Evolutionary conservation across 2,797 vertebrate genomes (phyloP), one percentile per base, ranked within the genome.

Genomic region (Enteromius mattozi): DNA sequence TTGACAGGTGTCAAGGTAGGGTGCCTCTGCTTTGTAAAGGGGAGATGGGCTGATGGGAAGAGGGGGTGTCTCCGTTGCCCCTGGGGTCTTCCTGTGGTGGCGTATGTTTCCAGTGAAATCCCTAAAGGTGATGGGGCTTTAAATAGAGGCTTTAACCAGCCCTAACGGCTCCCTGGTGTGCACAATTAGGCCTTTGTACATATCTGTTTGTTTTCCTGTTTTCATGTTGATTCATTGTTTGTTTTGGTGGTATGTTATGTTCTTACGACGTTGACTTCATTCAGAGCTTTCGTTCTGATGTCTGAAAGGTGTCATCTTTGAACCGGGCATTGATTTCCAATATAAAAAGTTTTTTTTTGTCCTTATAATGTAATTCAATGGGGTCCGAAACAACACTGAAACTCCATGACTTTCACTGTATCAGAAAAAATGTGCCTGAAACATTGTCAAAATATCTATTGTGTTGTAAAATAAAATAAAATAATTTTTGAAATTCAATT

Each of bases 21-120:
- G 85, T 88, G 87, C 85, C 84, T 88, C 78, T 87, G 37, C 87
- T 89, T 90, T 91, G 88, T 92, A 65, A 87, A 85, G 72, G 79
- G 70, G 37, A 71, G 79, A 83, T 81, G 72, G 86, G 85, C 69
- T 72, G 56, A 59, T 70, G 75, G 79, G 61, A 85, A 75, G 56
- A 86, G 81, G 83, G 80, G 83, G 68, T 82, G 69, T 86, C 79
- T 88, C 86, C 81, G 56, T 56, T 85, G 92, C 90, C 94, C 93
- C 86, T 72, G 78, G 94, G 95, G 93, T 92, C 92, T 95, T 95
- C 94, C 94, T 95, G 95, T 92, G 91, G 89, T 89, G 86, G 92
- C 42, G 81, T 94, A 90, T 91, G 88, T 92, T 91, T 92, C 92
- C 91, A 91, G 88, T 88, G 61, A 81, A 88, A 82, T 91, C 88